Base-by-base conservation (phyloP, 2,888 invertebrate genomes). In the Chrysina gloriosa region DNA sequence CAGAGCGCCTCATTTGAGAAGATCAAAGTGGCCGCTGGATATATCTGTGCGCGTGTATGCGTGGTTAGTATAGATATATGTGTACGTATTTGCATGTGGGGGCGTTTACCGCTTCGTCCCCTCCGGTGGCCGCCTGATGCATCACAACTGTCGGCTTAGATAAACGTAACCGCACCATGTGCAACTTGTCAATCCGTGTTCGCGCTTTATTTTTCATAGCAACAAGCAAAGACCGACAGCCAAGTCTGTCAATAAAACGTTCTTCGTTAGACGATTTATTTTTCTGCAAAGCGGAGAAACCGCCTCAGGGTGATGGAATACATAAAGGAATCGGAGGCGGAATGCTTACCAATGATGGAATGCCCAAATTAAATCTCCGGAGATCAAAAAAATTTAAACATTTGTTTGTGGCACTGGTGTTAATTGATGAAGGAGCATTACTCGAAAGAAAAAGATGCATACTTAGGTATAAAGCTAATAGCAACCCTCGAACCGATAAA, bases 1-100 rank as follows among this genome's bases (percentile, higher is more conserved):
- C 77, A 77, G 76, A 80, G 79, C 81, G 81, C 80, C 80, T 81
- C 81, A 80, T 82, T 81, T 80, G 79, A 79, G 68, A 78, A 79
- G 81, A 82, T 81, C 81, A 82, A 82, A 72, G 77, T 73, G 69
- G 68, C 78, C 79, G 79, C 73, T 71, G 69, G 72, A 71, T 61
- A 52, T 61, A 70, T 70, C 71, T 74, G 70, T 72, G 73, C 73
- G 73, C 71, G 72, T 29, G 42, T 23, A 11, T 14, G 25, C 42
- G 14, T 16, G 54, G 14, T 19, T 11, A n/a, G n/a, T n/a, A 16
- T 14, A 7, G 29, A 52, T 9, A 2, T 31, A 4, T 52, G 52
- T 5, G 16, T 16, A 14, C 27, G 4, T 50, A 27, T 50, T 50
- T 50, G 48, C 27, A 23, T 71, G 73, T 74, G 75, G 72, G 72